phyloP scores from a whole-genome alignment of 2,797 vertebrate species.

The Cyclopterus lumpus region DNA sequence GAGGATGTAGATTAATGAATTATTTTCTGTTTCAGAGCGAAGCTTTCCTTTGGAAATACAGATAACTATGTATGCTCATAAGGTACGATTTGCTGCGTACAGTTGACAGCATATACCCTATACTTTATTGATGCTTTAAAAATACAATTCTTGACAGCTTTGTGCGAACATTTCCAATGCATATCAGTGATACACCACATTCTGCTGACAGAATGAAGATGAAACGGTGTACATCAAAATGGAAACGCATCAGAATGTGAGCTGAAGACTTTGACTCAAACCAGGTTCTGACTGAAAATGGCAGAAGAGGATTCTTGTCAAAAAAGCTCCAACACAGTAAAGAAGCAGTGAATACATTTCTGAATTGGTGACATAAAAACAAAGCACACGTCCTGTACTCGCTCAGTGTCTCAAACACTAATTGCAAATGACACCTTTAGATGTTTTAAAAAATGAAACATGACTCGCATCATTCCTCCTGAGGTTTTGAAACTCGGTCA shows the following conservation, averaged over 20 bases:
- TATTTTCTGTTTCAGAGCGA: constrained; percentile 26
- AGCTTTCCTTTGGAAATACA: constrained; percentile 31
- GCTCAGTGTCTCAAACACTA: constrained; percentile 49
- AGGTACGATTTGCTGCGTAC: constrained; percentile 9
- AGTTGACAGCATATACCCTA: constrained; percentile 58
- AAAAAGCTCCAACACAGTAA: constrained; percentile 34
- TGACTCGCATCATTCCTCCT: constrained; percentile 28
- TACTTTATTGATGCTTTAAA: constrained; percentile 60
- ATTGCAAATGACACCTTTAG: constrained; percentile 60
- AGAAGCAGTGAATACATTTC: constrained; percentile 36
- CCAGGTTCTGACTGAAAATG: constrained; percentile 67
- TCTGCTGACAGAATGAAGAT: constrained; percentile 66
- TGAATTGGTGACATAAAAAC: constrained; percentile 55
- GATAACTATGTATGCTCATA: constrained; percentile 37
- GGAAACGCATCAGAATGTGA: constrained; percentile 57
- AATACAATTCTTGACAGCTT: constrained; percentile 67
- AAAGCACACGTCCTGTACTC: constrained; percentile 44
- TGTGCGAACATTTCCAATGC: constrained; percentile 53
- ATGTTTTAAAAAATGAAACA: constrained; percentile 49
- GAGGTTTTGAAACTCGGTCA: constrained; percentile 43
- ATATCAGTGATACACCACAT: constrained; percentile 45
- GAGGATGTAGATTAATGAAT: constrained; percentile 55
- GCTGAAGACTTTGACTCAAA: constrained; percentile 65
- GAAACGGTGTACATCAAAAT: constrained; percentile 70
- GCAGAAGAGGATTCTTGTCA: constrained; percentile 61